Evolutionary conservation across 2,797 vertebrate genomes (phyloP).

Genomic region (Dendrocincla tyrannina): DNA sequence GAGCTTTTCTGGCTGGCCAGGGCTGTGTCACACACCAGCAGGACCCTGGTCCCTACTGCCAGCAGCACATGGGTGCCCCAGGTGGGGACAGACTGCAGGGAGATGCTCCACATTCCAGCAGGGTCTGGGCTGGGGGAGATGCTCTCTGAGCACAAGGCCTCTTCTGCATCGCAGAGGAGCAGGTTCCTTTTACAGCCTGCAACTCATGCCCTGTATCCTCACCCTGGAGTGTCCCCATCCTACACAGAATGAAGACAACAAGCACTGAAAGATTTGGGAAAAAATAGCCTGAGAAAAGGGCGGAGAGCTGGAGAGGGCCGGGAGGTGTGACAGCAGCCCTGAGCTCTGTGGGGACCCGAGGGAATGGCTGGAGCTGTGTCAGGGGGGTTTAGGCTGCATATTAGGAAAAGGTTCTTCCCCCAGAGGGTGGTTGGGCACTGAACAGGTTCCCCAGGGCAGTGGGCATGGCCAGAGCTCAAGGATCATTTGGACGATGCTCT

Average conservation of each 20-base stretch:
- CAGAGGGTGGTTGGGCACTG: background rate
- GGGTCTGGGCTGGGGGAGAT: background rate
- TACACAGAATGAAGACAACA: background rate
- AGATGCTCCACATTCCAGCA: background rate
- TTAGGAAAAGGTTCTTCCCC: background rate
- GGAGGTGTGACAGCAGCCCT: background rate
- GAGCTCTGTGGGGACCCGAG: background rate
- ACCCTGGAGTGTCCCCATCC: background rate
- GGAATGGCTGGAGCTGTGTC: background rate
- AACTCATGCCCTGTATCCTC: background rate
- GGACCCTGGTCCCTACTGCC: background rate
- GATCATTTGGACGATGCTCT: rapidly evolving
- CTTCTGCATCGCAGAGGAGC: rapidly evolving
- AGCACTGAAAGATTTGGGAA: rapidly evolving
- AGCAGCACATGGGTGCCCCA: background rate
- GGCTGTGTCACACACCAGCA: background rate
- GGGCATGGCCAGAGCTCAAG: background rate
- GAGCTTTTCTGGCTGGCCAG: background rate
- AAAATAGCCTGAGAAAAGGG: background rate
- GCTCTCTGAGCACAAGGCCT: background rate
- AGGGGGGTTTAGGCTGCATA: background rate
- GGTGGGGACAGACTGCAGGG: background rate
- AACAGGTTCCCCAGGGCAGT: background rate
- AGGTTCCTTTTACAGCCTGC: rapidly evolving
- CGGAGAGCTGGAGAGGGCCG: background rate